phyloP scores from a whole-genome alignment of 2,113 vertebrate genomes.

The Leptobrachium ailaonicum region DNA sequence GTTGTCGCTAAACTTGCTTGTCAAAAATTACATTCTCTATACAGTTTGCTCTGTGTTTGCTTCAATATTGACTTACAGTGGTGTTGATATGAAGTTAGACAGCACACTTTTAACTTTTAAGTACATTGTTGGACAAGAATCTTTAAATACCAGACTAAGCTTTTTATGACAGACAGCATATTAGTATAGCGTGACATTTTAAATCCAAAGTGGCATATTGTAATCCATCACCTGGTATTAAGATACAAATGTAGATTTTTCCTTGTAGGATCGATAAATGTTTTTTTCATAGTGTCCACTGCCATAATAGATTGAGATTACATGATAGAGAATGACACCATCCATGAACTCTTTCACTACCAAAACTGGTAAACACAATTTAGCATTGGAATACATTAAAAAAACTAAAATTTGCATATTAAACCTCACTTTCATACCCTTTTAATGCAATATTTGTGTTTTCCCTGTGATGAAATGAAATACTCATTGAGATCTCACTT shows the following conservation, averaged over 20 bases:
- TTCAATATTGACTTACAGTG: constrained; percentile 60
- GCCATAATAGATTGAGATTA: constrained; percentile 34
- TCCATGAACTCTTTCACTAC: not conserved
- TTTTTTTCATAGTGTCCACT: constrained; percentile 61
- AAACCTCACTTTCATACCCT: no score
- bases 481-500: no score
- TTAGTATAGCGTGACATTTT: constrained; percentile 68
- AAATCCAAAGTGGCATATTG: constrained; percentile 65
- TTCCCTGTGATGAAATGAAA: no score
- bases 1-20: constrained; percentile 68
- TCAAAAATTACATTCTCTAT: constrained; percentile 68
- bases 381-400: no score
- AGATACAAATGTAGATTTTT: constrained; percentile 57
- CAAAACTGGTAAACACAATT: no score
- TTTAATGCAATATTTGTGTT: no score
- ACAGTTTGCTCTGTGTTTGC: constrained; percentile 67
- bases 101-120: constrained; percentile 66
- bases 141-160: constrained; percentile 70
- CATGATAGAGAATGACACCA: not conserved
- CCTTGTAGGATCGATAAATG: constrained; percentile 54
- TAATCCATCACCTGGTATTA: constrained; percentile 69
- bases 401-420: no score
- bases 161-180: constrained; percentile 66
- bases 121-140: constrained; percentile 66
- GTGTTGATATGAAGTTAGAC: constrained; percentile 68